Conservation (phyloP, 2,888 invertebrate species). For the Mythimna ferrago region DNA sequence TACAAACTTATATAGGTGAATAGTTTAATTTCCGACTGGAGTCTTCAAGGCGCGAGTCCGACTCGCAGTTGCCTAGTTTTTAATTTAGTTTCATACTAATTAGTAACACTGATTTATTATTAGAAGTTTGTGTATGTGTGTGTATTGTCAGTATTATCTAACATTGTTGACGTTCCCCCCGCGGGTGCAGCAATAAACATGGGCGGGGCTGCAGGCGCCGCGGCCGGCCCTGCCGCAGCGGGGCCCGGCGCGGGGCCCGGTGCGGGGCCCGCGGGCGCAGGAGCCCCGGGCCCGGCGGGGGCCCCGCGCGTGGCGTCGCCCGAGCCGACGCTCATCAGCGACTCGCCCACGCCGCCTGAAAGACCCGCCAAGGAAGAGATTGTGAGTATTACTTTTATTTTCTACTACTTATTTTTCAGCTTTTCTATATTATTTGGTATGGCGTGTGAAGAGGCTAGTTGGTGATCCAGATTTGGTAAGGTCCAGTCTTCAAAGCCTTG, state of each 20-base stretch:
- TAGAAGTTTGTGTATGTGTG: no score
- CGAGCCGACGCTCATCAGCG: slow-evolving; percentile 62
- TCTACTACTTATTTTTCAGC: not conserved
- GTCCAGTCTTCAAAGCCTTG: no score
- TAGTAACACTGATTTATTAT: no score
- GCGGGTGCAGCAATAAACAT: not conserved
- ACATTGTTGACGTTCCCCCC: not conserved
- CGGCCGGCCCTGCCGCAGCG: not conserved
- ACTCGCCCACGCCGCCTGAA: slow-evolving; percentile 54
- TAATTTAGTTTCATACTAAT: no score
- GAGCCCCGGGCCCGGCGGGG: not conserved
- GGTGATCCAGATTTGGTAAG: no score
- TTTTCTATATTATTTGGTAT: no score
- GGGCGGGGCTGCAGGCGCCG: not conserved
- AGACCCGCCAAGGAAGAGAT: slow-evolving; percentile 63
- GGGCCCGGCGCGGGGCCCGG: not conserved
- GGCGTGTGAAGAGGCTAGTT: no score
- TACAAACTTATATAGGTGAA: no score
- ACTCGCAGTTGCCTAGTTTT: no score
- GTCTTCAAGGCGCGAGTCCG: no score
- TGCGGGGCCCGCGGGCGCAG: no score
- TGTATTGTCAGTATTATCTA: not conserved
- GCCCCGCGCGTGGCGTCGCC: not conserved
- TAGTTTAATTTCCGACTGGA: no score
- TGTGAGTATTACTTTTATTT: slow-evolving; percentile 5